Evolutionary conservation across 2,888 invertebrate species (phyloP).

Genomic region (Lutraria lutraria): DNA sequence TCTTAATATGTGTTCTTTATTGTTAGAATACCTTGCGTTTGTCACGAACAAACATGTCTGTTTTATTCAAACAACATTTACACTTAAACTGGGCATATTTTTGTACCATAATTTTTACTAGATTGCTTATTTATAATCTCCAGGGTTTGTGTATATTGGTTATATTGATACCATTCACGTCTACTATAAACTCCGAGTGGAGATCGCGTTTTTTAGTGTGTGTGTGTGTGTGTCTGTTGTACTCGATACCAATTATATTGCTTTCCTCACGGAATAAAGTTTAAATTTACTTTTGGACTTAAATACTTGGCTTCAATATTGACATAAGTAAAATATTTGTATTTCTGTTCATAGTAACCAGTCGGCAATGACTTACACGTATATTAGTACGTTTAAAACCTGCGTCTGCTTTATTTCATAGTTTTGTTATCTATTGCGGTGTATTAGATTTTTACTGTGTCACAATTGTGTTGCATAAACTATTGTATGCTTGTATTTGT

Average conservation of each 20-base stretch:
- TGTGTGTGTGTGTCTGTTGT: not conserved
- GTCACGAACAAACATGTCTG: slow-evolving; percentile 38
- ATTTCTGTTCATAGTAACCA: slow-evolving; percentile 9
- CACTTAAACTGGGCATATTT: not conserved
- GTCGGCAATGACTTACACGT: not conserved
- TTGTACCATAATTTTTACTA: not conserved
- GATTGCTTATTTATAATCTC: slow-evolving; percentile 9
- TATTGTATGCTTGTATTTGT: not conserved
- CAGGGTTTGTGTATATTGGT: not conserved
- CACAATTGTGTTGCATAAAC: not conserved
- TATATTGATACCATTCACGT: not conserved
- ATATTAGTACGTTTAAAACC: not conserved
- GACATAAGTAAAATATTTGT: slow-evolving; percentile 6
- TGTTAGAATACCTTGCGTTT: slow-evolving; percentile 19
- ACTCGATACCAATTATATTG: not conserved
- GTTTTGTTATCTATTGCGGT: not conserved
- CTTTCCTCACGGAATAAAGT: not conserved
- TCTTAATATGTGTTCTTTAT: not conserved
- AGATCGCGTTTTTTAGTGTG: not conserved
- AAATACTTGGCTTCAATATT: not conserved
- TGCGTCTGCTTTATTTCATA: not conserved
- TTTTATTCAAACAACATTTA: not conserved
- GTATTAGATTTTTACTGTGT: slow-evolving; percentile 11
- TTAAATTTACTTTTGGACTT: slow-evolving; percentile 19
- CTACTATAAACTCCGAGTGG: not conserved